Evolutionary conservation across 2,888 invertebrate genomes (phyloP).

Genomic region (Cabera pusaria): DNA sequence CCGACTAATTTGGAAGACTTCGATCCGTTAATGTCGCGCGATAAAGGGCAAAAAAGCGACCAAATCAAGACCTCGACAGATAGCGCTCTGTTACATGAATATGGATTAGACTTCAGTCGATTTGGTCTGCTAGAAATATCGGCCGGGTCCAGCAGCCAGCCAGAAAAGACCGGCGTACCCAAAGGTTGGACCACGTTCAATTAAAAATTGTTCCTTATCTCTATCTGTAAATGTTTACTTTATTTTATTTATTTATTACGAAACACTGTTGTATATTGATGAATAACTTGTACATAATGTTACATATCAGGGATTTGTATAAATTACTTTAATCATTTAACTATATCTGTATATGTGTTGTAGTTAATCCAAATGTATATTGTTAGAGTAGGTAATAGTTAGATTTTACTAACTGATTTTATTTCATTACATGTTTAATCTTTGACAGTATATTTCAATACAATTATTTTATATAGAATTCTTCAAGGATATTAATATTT

Average conservation of each 20-base stretch:
- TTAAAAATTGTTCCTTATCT: constrained; percentile 38
- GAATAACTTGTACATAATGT: constrained; percentile 61
- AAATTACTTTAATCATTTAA: constrained; percentile 37
- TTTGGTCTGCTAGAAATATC: constrained; percentile 76
- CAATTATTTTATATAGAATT: too few relatives aligned
- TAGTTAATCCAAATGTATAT: constrained; percentile 33
- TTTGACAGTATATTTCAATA: too few relatives aligned
- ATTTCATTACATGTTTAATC: constrained; percentile 36
- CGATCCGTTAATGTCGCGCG: constrained; percentile 68
- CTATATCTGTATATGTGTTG: constrained; percentile 42
- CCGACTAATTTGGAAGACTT: constrained; percentile 71
- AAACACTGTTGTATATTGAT: constrained; percentile 36
- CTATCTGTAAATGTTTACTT: constrained; percentile 29
- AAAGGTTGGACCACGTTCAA: constrained; percentile 76
- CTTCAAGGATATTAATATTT: too few relatives aligned
- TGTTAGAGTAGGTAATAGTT: too few relatives aligned
- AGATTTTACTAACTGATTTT: constrained; percentile 16
- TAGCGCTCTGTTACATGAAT: constrained; percentile 88
- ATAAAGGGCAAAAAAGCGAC: constrained; percentile 58
- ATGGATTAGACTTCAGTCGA: constrained; percentile 87
- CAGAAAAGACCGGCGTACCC: constrained; percentile 54
- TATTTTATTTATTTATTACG: constrained; percentile 47
- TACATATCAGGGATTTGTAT: constrained; percentile 64
- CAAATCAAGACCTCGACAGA: constrained; percentile 76
- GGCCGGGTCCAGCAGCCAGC: constrained; percentile 47